Percentiles rank a stretch among this genome's conserved stretches.
Evolutionary conservation across 2,888 invertebrate species (phyloP).

Genomic region (Criorhina ranunculi): DNA sequence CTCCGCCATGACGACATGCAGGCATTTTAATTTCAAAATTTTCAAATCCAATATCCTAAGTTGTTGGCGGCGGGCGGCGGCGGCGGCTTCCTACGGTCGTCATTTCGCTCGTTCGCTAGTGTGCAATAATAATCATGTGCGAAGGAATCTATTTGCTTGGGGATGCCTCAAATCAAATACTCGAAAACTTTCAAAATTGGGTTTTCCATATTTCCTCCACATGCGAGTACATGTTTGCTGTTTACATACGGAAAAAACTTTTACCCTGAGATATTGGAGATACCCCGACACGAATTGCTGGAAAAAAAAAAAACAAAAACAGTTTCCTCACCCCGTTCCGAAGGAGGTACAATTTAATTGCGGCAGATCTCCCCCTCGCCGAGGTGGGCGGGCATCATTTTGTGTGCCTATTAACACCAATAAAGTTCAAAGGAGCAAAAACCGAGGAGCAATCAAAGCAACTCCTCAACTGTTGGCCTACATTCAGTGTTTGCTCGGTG

Average conservation of each 20-base stretch:
- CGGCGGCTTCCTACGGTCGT: slow-evolving; percentile 42
- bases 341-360: slow-evolving; percentile 65
- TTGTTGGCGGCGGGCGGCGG: neutral
- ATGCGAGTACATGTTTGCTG: slow-evolving; percentile 48
- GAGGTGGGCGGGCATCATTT: slow-evolving; percentile 61
- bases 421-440: slow-evolving; percentile 76
- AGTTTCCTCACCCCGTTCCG: slow-evolving; percentile 26
- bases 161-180: slow-evolving; percentile 74
- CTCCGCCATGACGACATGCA: neutral
- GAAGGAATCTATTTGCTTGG: slow-evolving; percentile 74
- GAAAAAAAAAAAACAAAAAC: slow-evolving; percentile 19
- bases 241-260: slow-evolving; percentile 57
- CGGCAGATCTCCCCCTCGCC: slow-evolving; percentile 32
- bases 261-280: slow-evolving; percentile 71
- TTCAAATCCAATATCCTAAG: slow-evolving; percentile 71
- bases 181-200: slow-evolving; percentile 74
- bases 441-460: slow-evolving; percentile 71
- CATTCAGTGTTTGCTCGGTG: slow-evolving; percentile 53
- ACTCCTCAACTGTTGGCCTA: slow-evolving; percentile 69
- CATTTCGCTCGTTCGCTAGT: slow-evolving; percentile 35
- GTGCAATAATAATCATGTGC: slow-evolving; percentile 69
- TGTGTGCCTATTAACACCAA: slow-evolving; percentile 76
- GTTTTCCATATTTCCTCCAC: slow-evolving; percentile 64
- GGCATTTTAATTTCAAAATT: slow-evolving; percentile 71
- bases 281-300: slow-evolving; percentile 32